Conservation (phyloP, 2,888 invertebrate genomes). For the Dryocosmus kuriphilus region DNA sequence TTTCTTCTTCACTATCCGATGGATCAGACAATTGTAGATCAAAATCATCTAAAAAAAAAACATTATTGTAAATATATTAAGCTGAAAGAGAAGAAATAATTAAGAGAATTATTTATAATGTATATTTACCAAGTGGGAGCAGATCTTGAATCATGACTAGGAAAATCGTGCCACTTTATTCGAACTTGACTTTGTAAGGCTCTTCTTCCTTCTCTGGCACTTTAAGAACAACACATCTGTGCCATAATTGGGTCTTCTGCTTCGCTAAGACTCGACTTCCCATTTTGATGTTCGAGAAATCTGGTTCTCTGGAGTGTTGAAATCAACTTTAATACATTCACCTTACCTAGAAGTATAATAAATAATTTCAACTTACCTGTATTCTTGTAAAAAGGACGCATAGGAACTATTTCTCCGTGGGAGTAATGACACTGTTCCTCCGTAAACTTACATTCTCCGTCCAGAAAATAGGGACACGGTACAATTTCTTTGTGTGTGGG, state of each 20-base stretch:
- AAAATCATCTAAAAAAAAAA: constrained; percentile 63
- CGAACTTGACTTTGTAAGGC: constrained; percentile 80
- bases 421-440: too few species aligned
- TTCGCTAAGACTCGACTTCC: constrained; percentile 88
- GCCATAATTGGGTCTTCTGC: constrained; percentile 84
- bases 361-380: too few species aligned
- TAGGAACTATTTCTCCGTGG: too few species aligned
- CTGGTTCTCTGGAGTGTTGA: constrained; percentile 81
- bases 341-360: constrained; percentile 1
- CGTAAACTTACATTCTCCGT: too few species aligned
- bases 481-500: constrained; percentile 93
- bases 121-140: constrained; percentile 78
- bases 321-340: constrained; percentile 6
- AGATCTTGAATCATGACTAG: constrained; percentile 80
- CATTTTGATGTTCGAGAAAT: constrained; percentile 83
- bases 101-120: constrained; percentile 17
- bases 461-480: constrained; percentile 91
- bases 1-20: constrained; percentile 72
- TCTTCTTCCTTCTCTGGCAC: constrained; percentile 74
- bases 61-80: constrained; percentile 19
- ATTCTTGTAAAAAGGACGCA: too few species aligned
- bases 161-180: constrained; percentile 79
- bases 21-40: constrained; percentile 72
- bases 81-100: constrained; percentile 40
- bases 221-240: constrained; percentile 73